Evolutionary conservation across 53 echinoderm and acorn worm species (phyloP).

Genomic region (Holothuria leucospilota): DNA sequence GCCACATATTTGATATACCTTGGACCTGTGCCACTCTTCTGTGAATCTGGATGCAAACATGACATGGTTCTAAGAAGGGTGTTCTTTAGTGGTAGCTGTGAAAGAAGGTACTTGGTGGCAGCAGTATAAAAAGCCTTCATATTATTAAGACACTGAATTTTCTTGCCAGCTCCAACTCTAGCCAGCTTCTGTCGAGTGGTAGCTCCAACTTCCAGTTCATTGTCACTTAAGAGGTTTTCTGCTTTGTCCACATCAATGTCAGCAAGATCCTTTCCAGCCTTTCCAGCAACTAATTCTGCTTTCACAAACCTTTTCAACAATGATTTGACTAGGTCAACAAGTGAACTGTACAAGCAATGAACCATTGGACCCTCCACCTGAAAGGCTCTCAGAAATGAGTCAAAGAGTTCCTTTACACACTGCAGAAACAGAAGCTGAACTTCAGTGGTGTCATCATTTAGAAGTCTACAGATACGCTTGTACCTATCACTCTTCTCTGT

Average conservation of each 20-base stretch:
- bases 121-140: neutral
- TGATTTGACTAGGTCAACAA: neutral
- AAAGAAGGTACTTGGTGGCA: neutral
- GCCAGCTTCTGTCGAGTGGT: neutral
- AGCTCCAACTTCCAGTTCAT: neutral
- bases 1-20: neutral
- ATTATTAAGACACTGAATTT: neutral
- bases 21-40: neutral
- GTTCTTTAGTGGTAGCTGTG: slow-evolving; percentile 14
- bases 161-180: neutral
- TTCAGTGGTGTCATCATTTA: neutral
- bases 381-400: slow-evolving; percentile 8
- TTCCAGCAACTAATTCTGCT: slow-evolving; percentile 8
- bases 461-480: slow-evolving; percentile 2
- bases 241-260: neutral
- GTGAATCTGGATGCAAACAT: neutral
- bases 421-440: slow-evolving; percentile 27
- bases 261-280: neutral
- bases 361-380: slow-evolving; percentile 14
- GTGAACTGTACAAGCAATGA: neutral
- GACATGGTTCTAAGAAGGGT: neutral
- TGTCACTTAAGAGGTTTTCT: slow-evolving; percentile 24
- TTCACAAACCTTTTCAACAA: slow-evolving; percentile 20
- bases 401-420: slow-evolving; percentile 4
- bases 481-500: slow-evolving; percentile 38